A percentile compares a stretch with the other conserved stretches of the same genome.
Conservation (phyloP, 2,888 invertebrate genomes). For the Cephus rjabovi region DNA sequence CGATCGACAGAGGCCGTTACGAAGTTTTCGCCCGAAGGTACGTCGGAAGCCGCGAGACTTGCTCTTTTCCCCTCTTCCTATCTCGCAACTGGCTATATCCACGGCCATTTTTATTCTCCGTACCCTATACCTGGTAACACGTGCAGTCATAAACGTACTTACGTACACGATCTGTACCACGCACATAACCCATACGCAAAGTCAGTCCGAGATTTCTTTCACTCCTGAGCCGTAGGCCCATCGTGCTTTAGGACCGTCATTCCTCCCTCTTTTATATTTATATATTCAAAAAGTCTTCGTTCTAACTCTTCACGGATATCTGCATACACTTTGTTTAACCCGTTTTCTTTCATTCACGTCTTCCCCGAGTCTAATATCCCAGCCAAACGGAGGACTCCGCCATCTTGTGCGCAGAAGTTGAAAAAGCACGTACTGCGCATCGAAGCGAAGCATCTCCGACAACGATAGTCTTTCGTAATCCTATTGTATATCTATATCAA, state of each 20-base stretch:
- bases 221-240: not conserved
- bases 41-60: constrained; percentile 36
- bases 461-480: too few species aligned
- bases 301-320: constrained; percentile 52
- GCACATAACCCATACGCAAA: not conserved
- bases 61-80: too few species aligned
- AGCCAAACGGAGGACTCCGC: too few species aligned
- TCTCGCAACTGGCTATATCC: too few species aligned
- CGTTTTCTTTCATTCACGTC: constrained; percentile 16
- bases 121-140: too few species aligned
- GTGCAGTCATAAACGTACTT: not conserved
- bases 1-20: constrained; percentile 50
- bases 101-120: too few species aligned
- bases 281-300: constrained; percentile 43
- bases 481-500: too few species aligned
- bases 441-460: too few species aligned
- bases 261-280: constrained; percentile 34
- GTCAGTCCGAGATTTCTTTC: not conserved
- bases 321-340: constrained; percentile 46
- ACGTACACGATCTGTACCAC: not conserved
- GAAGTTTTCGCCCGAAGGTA: constrained; percentile 33
- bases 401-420: too few species aligned
- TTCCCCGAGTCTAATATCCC: too few species aligned
- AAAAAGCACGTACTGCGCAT: constrained; percentile 6
- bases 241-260: not conserved